These are phyloP conservation scores for Phrynocephalus vlangalii DNA, from an alignment of 2,797 vertebrate genomes.

Conservation along the genomic window DNA sequence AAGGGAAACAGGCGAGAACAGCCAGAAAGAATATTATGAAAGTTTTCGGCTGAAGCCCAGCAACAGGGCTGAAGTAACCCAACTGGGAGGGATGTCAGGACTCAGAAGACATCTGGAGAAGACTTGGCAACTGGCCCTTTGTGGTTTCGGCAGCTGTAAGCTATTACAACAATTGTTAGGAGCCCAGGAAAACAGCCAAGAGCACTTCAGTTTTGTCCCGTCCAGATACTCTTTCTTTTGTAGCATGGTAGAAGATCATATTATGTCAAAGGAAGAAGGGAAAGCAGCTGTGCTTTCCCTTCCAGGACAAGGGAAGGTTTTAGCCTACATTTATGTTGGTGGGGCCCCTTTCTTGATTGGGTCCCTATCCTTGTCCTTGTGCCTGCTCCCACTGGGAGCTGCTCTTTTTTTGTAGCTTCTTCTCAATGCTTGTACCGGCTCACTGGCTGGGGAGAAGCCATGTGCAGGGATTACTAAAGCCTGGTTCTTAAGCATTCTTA, in stretches of 20 bases:
- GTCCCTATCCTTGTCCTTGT: not conserved
- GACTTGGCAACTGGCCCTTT: not conserved
- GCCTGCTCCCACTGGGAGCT: not conserved
- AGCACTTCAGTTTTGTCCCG: conserved; percentile 4
- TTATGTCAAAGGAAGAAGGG: conserved; percentile 7
- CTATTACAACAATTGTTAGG: conserved; percentile 24
- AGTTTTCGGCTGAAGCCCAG: conserved; percentile 6
- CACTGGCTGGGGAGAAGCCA: not conserved
- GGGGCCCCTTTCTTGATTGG: not conserved
- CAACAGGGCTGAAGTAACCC: not conserved
- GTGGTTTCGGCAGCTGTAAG: conserved; percentile 30
- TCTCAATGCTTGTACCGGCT: not conserved
- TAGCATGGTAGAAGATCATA: not conserved
- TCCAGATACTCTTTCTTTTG: conserved; percentile 14
- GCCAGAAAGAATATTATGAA: not conserved
- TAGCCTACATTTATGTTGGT: too few species aligned
- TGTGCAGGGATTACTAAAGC: too few species aligned
- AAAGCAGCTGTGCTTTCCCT: not conserved
- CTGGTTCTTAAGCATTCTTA: too few species aligned
- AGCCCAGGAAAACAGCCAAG: conserved; percentile 27
- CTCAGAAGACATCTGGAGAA: conserved; percentile 32
- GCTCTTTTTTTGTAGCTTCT: not conserved
- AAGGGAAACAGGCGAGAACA: not conserved
- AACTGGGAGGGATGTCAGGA: not conserved
- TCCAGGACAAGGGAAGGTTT: not conserved